phyloP scores from a whole-genome alignment of 2,797 vertebrate genomes.

The Trematomus bernacchii region DNA sequence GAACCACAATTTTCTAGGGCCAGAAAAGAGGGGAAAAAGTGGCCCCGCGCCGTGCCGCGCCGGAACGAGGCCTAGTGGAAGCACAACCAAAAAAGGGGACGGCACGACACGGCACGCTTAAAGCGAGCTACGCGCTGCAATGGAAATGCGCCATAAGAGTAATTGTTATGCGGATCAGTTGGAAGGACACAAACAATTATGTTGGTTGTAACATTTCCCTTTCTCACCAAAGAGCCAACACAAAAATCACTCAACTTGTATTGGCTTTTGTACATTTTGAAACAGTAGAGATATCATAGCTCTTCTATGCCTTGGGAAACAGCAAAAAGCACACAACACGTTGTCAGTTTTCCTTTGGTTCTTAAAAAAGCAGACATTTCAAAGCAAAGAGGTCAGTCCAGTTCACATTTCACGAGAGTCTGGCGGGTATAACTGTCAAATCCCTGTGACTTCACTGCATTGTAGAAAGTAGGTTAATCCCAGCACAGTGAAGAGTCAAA shows the following conservation, averaged over 20 bases:
- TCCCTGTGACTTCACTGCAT: constrained; percentile 37
- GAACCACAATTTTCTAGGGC: too few species aligned
- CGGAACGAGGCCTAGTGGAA: too few species aligned
- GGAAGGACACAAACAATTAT: not conserved
- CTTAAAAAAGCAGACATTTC: constrained; percentile 22
- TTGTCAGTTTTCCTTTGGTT: constrained; percentile 30
- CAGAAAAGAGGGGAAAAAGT: too few species aligned
- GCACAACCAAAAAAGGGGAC: too few species aligned
- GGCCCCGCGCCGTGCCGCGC: too few species aligned
- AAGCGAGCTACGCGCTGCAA: too few species aligned
- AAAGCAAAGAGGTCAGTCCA: constrained; percentile 34
- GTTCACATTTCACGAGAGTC: constrained; percentile 37
- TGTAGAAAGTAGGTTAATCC: constrained; percentile 52
- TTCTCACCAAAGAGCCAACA: not conserved
- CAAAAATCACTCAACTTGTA: not conserved
- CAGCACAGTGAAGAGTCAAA: constrained; percentile 38
- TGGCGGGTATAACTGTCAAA: constrained; percentile 46
- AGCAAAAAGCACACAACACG: constrained; percentile 8
- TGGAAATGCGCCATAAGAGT: too few species aligned
- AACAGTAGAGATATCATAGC: not conserved
- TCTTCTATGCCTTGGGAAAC: not conserved
- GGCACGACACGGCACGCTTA: too few species aligned
- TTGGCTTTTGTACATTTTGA: not conserved
- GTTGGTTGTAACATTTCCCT: not conserved
- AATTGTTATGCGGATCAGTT: not conserved